Conservation (phyloP, 2,797 vertebrate species). For the Oreortyx pictus region DNA sequence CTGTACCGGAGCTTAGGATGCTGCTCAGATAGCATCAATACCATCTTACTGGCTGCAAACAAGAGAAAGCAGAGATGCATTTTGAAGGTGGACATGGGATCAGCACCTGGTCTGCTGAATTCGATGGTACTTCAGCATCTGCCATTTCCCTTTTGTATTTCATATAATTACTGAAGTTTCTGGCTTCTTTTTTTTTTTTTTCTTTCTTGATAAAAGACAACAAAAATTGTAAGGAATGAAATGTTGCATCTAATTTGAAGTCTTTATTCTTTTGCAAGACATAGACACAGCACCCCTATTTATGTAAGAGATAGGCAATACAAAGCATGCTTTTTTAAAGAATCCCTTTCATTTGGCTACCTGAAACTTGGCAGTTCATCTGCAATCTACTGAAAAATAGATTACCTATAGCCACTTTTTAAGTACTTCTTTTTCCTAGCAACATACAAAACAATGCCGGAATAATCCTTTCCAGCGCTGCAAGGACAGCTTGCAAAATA, state of each 20-base stretch:
- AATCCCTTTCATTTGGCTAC: background rate
- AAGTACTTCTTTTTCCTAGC: background rate
- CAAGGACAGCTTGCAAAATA: background rate
- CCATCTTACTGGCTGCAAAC: background rate
- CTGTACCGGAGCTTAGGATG: background rate
- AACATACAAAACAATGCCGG: background rate
- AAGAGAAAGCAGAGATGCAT: background rate
- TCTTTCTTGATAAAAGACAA: background rate
- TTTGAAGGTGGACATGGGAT: background rate
- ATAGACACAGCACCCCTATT: background rate
- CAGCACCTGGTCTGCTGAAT: background rate
- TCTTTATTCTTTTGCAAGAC: background rate
- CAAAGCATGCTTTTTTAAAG: background rate
- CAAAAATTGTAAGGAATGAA: background rate
- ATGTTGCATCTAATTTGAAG: background rate
- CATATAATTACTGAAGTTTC: background rate
- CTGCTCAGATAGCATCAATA: background rate
- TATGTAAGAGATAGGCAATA: background rate
- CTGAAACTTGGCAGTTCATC: background rate
- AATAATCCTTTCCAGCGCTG: background rate
- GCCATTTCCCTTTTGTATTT: background rate
- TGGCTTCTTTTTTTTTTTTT: background rate
- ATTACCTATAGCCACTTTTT: background rate
- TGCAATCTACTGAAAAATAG: background rate
- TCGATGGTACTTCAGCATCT: background rate